These are phyloP conservation scores for Bubo scandiacus DNA, from an alignment of 2,113 vertebrate species.

Conservation along the genomic window DNA sequence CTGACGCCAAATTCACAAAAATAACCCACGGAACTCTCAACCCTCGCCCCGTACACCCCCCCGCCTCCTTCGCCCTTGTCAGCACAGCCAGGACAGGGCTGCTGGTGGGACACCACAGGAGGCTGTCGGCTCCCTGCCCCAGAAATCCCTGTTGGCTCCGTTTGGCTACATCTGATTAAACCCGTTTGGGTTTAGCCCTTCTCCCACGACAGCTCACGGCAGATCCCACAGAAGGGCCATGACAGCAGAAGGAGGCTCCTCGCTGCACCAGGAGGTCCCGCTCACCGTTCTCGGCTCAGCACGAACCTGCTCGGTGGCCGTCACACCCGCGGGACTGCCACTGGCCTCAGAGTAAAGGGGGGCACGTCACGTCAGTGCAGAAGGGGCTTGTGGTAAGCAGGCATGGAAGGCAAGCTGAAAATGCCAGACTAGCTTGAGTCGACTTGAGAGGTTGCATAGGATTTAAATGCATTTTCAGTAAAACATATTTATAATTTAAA, in stretches of 20 bases:
- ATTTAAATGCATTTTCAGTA: not conserved
- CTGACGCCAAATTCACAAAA: not conserved
- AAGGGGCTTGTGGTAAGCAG: not conserved
- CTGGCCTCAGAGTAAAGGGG: no score
- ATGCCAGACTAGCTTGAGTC: not conserved
- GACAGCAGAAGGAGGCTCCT: not conserved
- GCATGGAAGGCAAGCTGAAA: not conserved
- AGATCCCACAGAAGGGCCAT: not conserved
- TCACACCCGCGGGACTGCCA: no score
- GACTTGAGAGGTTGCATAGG: not conserved
- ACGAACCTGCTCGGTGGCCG: no score
- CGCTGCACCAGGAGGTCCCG: not conserved
- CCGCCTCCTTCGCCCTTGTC: not conserved
- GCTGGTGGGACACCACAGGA: no score
- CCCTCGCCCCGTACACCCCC: not conserved
- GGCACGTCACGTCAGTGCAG: no score
- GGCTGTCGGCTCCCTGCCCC: not conserved
- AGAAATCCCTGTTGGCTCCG: fast-evolving
- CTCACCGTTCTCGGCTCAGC: fast-evolving
- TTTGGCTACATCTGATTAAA: not conserved
- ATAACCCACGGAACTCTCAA: no score
- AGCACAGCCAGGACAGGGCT: not conserved
- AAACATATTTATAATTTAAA: not conserved
- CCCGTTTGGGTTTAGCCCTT: not conserved
- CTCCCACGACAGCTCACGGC: fast-evolving